These are phyloP conservation scores for Bradypus variegatus DNA, from an alignment of 2,797 vertebrate genomes.

Conservation along the genomic window DNA sequence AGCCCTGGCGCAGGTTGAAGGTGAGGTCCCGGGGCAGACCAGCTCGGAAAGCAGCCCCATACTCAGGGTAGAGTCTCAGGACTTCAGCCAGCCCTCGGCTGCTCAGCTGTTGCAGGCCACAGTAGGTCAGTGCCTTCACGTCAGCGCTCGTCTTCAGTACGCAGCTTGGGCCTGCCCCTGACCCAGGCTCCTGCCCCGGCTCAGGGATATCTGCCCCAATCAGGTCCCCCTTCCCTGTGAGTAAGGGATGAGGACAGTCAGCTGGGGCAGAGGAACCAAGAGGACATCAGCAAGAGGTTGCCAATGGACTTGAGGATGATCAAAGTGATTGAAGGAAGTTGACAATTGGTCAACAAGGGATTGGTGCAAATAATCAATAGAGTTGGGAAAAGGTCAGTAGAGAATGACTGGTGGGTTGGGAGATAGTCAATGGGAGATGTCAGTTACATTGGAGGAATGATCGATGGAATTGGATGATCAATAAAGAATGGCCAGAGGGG, in stretches of 20 bases:
- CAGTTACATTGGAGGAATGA: neutral
- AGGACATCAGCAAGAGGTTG: neutral
- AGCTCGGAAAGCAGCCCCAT: slow-evolving; percentile 82
- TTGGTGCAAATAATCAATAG: neutral
- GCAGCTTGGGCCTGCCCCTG: neutral
- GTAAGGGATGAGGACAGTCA: slow-evolving; percentile 22
- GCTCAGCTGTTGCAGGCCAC: slow-evolving; percentile 91
- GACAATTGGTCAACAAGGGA: neutral
- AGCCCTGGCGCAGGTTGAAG: slow-evolving; percentile 94
- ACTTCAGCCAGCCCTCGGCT: slow-evolving; percentile 87
- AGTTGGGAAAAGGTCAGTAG: neutral
- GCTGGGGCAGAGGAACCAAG: neutral
- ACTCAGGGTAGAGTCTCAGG: slow-evolving; percentile 91
- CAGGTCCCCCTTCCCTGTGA: slow-evolving; percentile 91
- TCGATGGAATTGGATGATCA: neutral
- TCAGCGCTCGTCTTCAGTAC: slow-evolving; percentile 95
- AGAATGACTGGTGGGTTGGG: neutral
- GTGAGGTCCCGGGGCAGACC: slow-evolving; percentile 93
- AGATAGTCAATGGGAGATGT: neutral
- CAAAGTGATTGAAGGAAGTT: neutral
- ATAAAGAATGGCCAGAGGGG: slow-evolving; percentile 1
- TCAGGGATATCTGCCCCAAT: slow-evolving; percentile 89
- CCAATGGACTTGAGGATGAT: neutral
- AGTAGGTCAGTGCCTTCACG: slow-evolving; percentile 95
- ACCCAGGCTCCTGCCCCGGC: slow-evolving; percentile 70